Evolutionary conservation across 2,888 invertebrate genomes (phyloP).

Genomic region (Perdita meconis): DNA sequence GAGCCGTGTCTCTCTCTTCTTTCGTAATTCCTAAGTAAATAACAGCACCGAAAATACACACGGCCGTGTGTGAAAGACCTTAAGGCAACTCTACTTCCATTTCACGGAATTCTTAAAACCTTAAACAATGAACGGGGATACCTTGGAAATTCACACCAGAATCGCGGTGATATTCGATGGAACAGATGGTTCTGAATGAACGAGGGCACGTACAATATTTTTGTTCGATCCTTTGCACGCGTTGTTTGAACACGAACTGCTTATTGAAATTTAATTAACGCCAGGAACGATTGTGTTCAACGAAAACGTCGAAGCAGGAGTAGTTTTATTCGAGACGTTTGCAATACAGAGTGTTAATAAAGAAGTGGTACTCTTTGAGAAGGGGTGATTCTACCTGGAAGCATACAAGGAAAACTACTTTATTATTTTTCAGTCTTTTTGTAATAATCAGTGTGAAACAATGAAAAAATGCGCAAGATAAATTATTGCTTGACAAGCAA

Average conservation of each 20-base stretch:
- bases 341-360: too few relatives aligned
- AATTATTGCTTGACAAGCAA: too few relatives aligned
- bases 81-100: constrained; percentile 52
- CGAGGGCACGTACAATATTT: not conserved
- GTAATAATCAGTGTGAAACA: too few relatives aligned
- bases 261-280: not conserved
- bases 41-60: constrained; percentile 63
- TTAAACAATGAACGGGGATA: constrained; percentile 48
- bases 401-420: too few relatives aligned
- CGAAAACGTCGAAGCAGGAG: too few relatives aligned
- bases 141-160: constrained; percentile 41
- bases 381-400: too few relatives aligned
- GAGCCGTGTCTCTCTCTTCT: constrained; percentile 48
- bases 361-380: too few relatives aligned
- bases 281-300: not conserved
- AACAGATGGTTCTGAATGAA: constrained; percentile 22
- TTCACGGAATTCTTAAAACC: constrained; percentile 56
- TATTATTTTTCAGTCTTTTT: too few relatives aligned
- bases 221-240: not conserved
- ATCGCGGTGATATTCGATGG: constrained; percentile 19
- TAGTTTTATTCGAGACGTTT: too few relatives aligned
- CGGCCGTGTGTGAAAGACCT: constrained; percentile 54
- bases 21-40: constrained; percentile 63
- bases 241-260: not conserved
- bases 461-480: too few relatives aligned